Conservation (phyloP, 2,113 vertebrate species). For the Morphnarchus princeps region DNA sequence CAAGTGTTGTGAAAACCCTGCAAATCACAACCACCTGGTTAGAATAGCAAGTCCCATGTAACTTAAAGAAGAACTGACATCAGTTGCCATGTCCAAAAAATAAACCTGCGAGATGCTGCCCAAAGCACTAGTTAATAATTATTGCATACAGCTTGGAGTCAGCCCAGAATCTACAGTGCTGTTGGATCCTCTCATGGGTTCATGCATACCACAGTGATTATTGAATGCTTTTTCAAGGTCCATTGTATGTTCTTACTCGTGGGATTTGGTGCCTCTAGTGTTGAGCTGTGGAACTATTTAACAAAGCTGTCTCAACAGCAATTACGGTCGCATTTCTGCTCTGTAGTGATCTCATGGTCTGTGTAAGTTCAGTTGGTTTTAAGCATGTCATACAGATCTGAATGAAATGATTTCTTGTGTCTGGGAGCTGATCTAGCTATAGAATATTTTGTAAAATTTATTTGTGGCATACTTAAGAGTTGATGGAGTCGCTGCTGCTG, state of each 20-base stretch:
- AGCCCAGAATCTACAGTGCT: not conserved
- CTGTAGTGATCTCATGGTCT: not conserved
- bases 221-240: not conserved
- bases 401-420: not conserved
- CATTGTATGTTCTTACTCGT: not conserved
- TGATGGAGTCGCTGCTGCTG: not conserved
- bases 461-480: fast-evolving
- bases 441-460: not conserved
- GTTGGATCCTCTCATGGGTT: constrained; percentile 20
- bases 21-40: constrained; percentile 36
- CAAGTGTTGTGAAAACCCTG: constrained; percentile 1
- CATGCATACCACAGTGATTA: constrained; percentile 34
- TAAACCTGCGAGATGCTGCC: not conserved
- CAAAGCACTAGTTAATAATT: constrained; percentile 50
- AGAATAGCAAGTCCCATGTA: not conserved
- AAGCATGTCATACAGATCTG: not conserved
- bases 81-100: not conserved
- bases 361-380: not conserved
- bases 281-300: constrained; percentile 2
- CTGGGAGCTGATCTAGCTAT: not conserved
- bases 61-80: not conserved
- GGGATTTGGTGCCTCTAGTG: constrained; percentile 47
- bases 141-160: constrained; percentile 15
- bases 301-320: not conserved
- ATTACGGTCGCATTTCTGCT: not conserved